phyloP scores from a whole-genome alignment of 2,113 vertebrate species.

The Xenopus borealis region DNA sequence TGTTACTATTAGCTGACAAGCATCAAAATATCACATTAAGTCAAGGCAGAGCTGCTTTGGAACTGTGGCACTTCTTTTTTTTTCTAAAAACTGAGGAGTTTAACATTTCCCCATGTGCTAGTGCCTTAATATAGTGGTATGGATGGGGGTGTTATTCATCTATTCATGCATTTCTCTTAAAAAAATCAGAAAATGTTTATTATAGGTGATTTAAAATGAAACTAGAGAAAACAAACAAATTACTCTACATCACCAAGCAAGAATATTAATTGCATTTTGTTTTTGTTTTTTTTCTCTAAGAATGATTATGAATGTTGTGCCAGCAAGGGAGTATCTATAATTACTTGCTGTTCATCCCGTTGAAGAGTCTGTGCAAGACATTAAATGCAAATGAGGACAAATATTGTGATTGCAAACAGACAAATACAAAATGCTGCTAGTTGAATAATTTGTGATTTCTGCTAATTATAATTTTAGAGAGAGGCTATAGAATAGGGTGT shows the following conservation, averaged over 20 bases:
- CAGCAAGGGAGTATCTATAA: conserved; percentile 45
- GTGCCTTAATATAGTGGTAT: no score
- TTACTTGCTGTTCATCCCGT: conserved; percentile 40
- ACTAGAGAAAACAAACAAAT: conserved; percentile 8
- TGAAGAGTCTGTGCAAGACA: conserved; percentile 35
- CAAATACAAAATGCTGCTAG: conserved; percentile 37
- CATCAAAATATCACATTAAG: no score
- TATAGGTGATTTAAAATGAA: neutral
- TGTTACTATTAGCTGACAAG: no score
- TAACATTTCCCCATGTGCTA: no score
- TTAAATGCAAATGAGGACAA: conserved; percentile 45
- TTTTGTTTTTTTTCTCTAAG: conserved; percentile 17
- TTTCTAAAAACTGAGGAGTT: no score
- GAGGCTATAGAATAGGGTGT: neutral
- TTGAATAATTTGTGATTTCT: conserved; percentile 38
- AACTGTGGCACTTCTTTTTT: no score
- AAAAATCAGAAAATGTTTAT: no score
- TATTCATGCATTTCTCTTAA: no score
- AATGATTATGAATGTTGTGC: conserved; percentile 41
- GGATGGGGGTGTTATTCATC: no score
- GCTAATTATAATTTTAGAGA: conserved; percentile 14
- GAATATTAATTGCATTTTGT: conserved; percentile 42
- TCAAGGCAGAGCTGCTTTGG: no score
- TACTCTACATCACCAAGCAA: conserved; percentile 10
- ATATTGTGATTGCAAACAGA: conserved; percentile 45